Base-by-base conservation (phyloP, 2,113 vertebrate species). In the Myrmecobius fasciatus region DNA sequence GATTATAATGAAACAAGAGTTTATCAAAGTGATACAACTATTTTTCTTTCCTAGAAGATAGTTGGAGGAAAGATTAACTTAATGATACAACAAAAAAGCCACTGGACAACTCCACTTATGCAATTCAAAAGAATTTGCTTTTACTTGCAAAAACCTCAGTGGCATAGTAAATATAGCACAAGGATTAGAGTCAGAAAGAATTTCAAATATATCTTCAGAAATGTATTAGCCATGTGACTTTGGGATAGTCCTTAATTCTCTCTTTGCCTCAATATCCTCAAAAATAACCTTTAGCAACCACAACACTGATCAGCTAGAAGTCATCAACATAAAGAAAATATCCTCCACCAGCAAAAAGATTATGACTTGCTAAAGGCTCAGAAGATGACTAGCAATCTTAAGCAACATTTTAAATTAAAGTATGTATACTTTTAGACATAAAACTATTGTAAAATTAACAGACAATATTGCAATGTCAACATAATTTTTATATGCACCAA, bases 1-100 rank as follows among this genome's bases (percentile, higher is more conserved):
- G 0, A 52, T 94, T 6, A 88, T 54, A 93, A 67, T 53, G 51
- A 95, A 94, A 90, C 53, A 46, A 52, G 6, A 2, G 26, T 93
- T 95, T 25, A 52, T 90, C 5, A 60, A 93, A 92, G 36, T 89
- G 31, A 91, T 60, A 52, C 93, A 88, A 43, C 91, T 53, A 75
- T 3, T 46, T 89, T 2, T 2, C 1, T 92, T 92, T 8, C 97
- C 92, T 93, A 53, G 22, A 14, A 53, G 7, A 83, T 97, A 8
- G 36, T 97, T 90, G 26, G 92, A 51, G 90, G 95, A 94, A 90
- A 95, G 94, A 89, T 93, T 20, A 4, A 14, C n/a, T 1, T 2
- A 54, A 94, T 92, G 88, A 91, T 92, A 94, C 75, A 94, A 49
- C 94, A 94, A 56, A 56, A 53, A 56, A 56, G 54, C 9, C 17